Evolutionary conservation across 2,797 vertebrate genomes (phyloP), one percentile per base, ranked within the genome.

Genomic region (Lagothrix lagotricha): DNA sequence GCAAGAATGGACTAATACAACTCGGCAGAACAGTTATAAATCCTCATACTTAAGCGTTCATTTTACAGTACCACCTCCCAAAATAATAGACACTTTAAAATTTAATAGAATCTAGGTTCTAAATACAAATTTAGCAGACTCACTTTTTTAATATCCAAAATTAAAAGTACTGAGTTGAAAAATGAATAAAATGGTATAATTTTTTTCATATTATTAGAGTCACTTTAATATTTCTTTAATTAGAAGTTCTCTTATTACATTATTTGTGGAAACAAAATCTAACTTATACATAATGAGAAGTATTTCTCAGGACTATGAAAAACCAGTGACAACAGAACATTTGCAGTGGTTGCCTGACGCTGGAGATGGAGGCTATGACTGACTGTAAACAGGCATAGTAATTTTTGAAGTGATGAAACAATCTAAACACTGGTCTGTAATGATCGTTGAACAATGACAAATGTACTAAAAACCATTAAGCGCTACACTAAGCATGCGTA

Each of bases 31-130:
- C 88, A 57, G 50, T 46, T 86, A 81, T 81, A 94, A 77, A 91
- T 75, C 41, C 5, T 73, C n/a, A 83, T 4, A 77, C 26, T 46
- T 93, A 86, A 80, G 72, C 19, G 52, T 54, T 87, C 50, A 87
- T 61, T 76, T 88, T 6, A 88, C 9, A 85, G 73, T 50, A 54
- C 11, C 81, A 46, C 57, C 79, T 75, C 64, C 30, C 28, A 52
- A 91, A 93, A 86, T 81, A 30, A 90, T 54, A 92, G 33, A 80
- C 7, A 67, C 15, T 81, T 54, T 24, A 75, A 81, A 46, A 82
- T 88, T 81, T 91, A 93, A 82, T 96, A 93, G 95, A 82, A 96
- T 80, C 28, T 88, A 91, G 24, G 50, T 26, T 91, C 52, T 73
- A 90, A 4, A 58, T 28, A 54, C 46, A 46, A 87, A 75, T 57